A percentile compares a stretch with the other conserved stretches of the same genome.
phyloP scores from a whole-genome alignment of 92 coral and sea anemone genomes.

The Zoanthus solanderi region DNA sequence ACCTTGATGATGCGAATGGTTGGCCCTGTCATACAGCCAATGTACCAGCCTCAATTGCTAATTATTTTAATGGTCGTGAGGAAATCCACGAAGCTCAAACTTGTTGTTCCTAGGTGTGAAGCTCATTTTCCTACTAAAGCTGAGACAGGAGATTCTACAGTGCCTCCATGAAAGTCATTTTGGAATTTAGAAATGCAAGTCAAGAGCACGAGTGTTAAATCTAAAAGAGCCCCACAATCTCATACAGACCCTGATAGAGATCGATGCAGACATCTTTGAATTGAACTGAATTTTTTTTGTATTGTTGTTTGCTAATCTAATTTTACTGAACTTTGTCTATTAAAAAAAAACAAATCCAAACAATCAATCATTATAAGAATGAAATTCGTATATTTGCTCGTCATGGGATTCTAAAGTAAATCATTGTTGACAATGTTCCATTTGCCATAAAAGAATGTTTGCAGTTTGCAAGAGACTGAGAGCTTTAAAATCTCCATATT shows the following conservation, averaged over 20 bases:
- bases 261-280: constrained; percentile 44
- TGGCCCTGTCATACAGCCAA: constrained; percentile 63
- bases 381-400: constrained; percentile 49
- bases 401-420: constrained; percentile 54
- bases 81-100: constrained; percentile 57
- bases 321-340: constrained; percentile 45
- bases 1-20: constrained; percentile 36
- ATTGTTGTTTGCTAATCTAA: constrained; percentile 51
- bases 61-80: constrained; percentile 62
- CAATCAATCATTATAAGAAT: constrained; percentile 41
- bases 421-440: constrained; percentile 45
- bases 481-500: constrained; percentile 37
- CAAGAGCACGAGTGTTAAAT: not conserved
- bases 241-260: constrained; percentile 49
- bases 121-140: constrained; percentile 52
- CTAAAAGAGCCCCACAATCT: constrained; percentile 50
- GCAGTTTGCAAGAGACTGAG: constrained; percentile 41
- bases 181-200: constrained; percentile 60
- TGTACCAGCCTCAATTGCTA: constrained; percentile 44
- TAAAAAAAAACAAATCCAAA: constrained; percentile 35
- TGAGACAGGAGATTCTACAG: constrained; percentile 20
- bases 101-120: constrained; percentile 61
- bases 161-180: constrained; percentile 66
- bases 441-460: constrained; percentile 29
- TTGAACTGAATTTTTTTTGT: not conserved